phyloP scores from a whole-genome alignment of 2,113 vertebrate species.

The Lethenteron camtschaticum region DNA sequence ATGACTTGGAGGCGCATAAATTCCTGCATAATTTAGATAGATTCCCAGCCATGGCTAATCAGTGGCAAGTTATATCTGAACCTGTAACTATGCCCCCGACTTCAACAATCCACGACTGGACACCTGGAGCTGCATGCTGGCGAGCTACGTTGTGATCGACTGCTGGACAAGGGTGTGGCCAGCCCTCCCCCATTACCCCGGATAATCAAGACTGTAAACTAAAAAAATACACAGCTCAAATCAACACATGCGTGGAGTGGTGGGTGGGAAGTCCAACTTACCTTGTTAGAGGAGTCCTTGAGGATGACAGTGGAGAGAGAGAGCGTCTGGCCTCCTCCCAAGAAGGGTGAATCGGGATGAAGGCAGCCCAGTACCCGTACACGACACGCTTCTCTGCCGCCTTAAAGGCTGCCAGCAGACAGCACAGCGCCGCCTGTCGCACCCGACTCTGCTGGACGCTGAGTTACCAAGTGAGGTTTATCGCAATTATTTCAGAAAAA shows the following conservation, averaged over 20 bases:
- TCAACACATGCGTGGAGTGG: too few relatives aligned
- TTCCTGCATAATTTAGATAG: too few relatives aligned
- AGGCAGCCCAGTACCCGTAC: slow-evolving; percentile 89
- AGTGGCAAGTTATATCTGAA: too few relatives aligned
- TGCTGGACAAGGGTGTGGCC: not conserved
- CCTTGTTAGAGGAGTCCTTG: slow-evolving; percentile 89
- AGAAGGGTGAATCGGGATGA: slow-evolving; percentile 54
- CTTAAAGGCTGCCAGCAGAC: slow-evolving; percentile 58
- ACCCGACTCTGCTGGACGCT: slow-evolving; percentile 61
- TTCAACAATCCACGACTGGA: too few relatives aligned
- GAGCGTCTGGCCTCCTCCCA: slow-evolving; percentile 54
- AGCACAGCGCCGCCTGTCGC: slow-evolving; percentile 58
- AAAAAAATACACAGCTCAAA: not conserved
- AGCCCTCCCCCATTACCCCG: too few relatives aligned
- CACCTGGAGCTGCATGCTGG: not conserved
- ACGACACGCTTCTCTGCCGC: slow-evolving; percentile 63
- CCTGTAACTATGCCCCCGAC: too few relatives aligned
- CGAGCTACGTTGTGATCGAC: not conserved
- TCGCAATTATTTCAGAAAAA: slow-evolving; percentile 1
- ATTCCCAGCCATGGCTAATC: too few relatives aligned
- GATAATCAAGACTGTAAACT: not conserved
- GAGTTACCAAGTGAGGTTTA: slow-evolving; percentile 11
- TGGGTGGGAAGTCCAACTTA: slow-evolving; percentile 16
- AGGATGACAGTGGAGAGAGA: slow-evolving; percentile 66
- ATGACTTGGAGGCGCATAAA: not conserved